Conservation (phyloP, 2,113 vertebrate species). For the Carettochelys insculpta region DNA sequence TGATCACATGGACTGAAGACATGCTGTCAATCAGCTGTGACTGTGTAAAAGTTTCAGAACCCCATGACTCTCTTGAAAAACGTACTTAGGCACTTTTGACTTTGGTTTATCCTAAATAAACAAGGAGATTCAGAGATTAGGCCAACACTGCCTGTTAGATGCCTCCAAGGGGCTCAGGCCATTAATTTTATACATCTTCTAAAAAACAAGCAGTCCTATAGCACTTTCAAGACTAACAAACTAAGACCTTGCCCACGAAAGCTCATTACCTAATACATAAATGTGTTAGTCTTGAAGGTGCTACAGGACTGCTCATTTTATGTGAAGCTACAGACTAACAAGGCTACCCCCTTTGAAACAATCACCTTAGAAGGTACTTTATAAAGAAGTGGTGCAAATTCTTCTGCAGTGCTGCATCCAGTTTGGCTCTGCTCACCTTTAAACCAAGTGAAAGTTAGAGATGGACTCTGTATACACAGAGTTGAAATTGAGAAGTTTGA, state of each 20-base stretch:
- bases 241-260: too few relatives aligned
- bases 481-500: not conserved
- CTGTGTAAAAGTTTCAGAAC: not conserved
- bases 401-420: accelerated
- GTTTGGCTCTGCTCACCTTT: not conserved
- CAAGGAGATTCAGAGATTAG: not conserved
- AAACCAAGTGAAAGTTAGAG: not conserved
- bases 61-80: not conserved
- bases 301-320: too few relatives aligned
- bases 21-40: not conserved
- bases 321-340: too few relatives aligned
- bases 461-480: not conserved
- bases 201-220: too few relatives aligned
- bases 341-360: too few relatives aligned
- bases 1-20: not conserved
- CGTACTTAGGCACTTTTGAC: not conserved
- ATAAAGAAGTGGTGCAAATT: not conserved
- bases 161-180: not conserved
- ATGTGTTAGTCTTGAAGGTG: too few relatives aligned
- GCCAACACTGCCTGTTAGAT: not conserved
- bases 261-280: too few relatives aligned
- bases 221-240: too few relatives aligned
- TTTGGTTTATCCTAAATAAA: not conserved
- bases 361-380: not conserved
- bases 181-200: not conserved